A percentile compares a stretch with the other conserved stretches of the same genome.
These are phyloP conservation scores for Nowickia ferox DNA, from an alignment of 2,888 invertebrate genomes.

Conservation along the genomic window DNA sequence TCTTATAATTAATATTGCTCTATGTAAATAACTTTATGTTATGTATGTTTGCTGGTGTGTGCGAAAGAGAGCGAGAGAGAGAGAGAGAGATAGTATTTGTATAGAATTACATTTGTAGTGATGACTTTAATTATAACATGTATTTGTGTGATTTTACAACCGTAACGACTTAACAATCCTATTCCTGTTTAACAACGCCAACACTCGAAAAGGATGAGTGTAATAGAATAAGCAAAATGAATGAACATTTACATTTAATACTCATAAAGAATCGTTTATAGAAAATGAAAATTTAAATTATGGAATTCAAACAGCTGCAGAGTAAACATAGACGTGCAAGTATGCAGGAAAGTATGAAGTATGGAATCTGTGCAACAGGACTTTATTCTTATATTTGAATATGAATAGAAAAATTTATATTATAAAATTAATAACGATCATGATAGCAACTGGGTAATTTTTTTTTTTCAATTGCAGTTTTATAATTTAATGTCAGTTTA, in stretches of 20 bases:
- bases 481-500: too few relatives aligned
- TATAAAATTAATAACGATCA: too few relatives aligned
- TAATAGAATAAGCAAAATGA: slow-evolving; percentile 5
- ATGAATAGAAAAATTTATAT: slow-evolving; percentile 14
- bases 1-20: slow-evolving; percentile 56
- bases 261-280: slow-evolving; percentile 3
- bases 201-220: background rate
- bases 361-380: slow-evolving; percentile 9
- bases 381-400: slow-evolving; percentile 46
- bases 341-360: background rate
- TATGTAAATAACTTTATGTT: background rate
- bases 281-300: slow-evolving; percentile 53
- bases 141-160: slow-evolving; percentile 47
- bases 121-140: slow-evolving; percentile 29
- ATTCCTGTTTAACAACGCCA: slow-evolving; percentile 47
- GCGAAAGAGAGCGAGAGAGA: too few relatives aligned
- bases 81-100: background rate
- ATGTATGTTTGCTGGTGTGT: background rate
- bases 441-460: too few relatives aligned
- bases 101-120: slow-evolving; percentile 35
- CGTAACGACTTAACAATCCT: slow-evolving; percentile 60
- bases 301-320: slow-evolving; percentile 30
- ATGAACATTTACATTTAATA: background rate
- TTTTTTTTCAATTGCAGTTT: too few relatives aligned
- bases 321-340: background rate